phyloP scores from a whole-genome alignment of 2,113 vertebrate genomes.

The Notechis scutatus region DNA sequence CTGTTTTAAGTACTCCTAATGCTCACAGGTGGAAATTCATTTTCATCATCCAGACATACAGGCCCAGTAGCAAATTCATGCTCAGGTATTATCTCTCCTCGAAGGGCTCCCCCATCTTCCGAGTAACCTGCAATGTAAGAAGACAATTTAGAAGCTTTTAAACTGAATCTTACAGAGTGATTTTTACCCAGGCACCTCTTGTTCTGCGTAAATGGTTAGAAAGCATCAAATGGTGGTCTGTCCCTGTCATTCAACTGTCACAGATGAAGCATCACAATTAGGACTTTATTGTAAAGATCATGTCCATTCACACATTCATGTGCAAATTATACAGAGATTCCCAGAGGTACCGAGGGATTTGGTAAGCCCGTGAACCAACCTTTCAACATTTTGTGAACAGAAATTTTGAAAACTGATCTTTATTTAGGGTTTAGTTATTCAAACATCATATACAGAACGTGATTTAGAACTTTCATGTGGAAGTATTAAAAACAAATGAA shows the following conservation, averaged over 20 bases:
- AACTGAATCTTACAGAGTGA: background rate
- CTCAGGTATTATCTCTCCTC: slow-evolving; percentile 89
- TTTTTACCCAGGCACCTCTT: background rate
- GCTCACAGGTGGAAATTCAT: slow-evolving; percentile 92
- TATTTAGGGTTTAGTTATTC: background rate
- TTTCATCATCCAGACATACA: slow-evolving; percentile 89
- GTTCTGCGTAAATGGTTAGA: background rate
- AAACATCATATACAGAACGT: background rate
- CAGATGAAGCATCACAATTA: background rate
- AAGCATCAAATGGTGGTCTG: background rate
- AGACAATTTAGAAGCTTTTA: background rate
- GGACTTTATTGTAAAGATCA: background rate
- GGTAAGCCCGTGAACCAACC: background rate
- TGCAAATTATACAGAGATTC: background rate
- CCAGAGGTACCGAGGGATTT: background rate
- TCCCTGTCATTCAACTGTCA: background rate
- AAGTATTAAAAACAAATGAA: background rate
- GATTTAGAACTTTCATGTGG: background rate
- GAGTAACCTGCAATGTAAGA: slow-evolving; percentile 79
- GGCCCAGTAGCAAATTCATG: slow-evolving; percentile 90
- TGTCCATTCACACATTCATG: background rate
- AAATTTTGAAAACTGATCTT: background rate
- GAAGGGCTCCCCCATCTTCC: slow-evolving; percentile 86
- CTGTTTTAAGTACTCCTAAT: slow-evolving; percentile 77
- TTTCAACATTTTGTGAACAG: background rate